These are phyloP conservation scores for Oxyruncus cristatus DNA, from an alignment of 2,113 vertebrate species.

Conservation along the genomic window DNA sequence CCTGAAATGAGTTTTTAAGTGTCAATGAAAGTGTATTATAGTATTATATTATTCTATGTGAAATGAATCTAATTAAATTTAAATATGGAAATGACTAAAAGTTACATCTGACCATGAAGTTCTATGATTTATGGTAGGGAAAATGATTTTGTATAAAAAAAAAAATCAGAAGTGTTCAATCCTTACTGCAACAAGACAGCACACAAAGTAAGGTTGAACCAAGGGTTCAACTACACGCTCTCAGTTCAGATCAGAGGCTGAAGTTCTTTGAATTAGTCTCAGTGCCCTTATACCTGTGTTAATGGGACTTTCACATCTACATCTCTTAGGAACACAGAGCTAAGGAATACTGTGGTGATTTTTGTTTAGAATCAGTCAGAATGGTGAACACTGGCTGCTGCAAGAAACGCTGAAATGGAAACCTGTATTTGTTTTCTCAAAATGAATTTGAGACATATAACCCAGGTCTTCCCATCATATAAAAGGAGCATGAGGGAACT, in stretches of 20 bases:
- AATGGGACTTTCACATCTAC: background rate
- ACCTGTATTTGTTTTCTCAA: background rate
- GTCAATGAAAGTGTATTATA: background rate
- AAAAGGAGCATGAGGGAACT: background rate
- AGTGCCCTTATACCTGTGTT: background rate
- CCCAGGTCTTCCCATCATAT: background rate
- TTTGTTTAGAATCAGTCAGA: background rate
- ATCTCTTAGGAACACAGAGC: background rate
- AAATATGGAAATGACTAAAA: background rate
- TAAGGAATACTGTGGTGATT: background rate
- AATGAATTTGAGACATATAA: background rate
- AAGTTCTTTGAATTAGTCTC: background rate
- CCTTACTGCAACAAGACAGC: background rate
- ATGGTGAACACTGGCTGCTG: background rate
- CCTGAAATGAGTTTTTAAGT: background rate
- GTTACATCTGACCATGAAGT: background rate
- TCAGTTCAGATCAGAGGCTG: background rate
- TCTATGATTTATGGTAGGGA: background rate
- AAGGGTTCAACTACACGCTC: background rate
- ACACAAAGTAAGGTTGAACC: background rate
- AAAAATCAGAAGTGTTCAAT: background rate
- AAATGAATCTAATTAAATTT: background rate
- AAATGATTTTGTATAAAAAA: background rate
- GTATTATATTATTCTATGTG: background rate
- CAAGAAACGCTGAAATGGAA: background rate